A percentile compares a stretch with the other conserved stretches of the same genome.
Evolutionary conservation across 2,113 vertebrate species (phyloP).

Genomic region (Melanotaenia duboulayi): DNA sequence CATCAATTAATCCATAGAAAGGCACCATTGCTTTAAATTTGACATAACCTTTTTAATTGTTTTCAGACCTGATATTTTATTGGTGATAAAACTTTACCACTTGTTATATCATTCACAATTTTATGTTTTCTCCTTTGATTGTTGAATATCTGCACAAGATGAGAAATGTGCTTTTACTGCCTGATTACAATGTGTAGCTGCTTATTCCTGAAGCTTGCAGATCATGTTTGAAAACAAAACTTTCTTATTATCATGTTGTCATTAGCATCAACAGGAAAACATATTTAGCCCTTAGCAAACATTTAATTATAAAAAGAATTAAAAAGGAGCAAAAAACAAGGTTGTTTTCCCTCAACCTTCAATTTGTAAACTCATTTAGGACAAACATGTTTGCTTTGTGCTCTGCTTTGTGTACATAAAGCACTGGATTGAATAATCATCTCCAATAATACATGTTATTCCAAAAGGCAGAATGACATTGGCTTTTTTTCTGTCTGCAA

Average conservation of each 20-base stretch:
- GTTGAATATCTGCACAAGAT: neutral
- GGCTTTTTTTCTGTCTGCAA: neutral
- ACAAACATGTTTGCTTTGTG: conserved; percentile 1
- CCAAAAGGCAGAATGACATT: conserved; percentile 5
- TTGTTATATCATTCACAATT: neutral
- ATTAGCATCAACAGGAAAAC: neutral
- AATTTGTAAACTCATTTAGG: conserved; percentile 3
- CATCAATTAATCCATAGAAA: neutral
- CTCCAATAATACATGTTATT: neutral
- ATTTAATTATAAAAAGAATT: conserved; percentile 1
- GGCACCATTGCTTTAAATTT: neutral
- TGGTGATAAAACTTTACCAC: neutral
- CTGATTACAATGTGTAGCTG: neutral
- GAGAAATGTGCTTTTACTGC: neutral
- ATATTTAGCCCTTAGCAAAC: neutral
- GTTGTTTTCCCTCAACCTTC: neutral
- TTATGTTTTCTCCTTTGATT: neutral
- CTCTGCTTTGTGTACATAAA: neutral
- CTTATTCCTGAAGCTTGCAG: conserved; percentile 2
- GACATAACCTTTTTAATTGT: neutral
- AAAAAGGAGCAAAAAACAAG: neutral
- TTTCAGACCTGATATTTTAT: neutral
- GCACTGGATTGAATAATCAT: conserved; percentile 14
- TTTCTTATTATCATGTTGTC: neutral
- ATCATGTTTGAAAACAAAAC: conserved; percentile 2